phyloP scores from a whole-genome alignment of 2,113 vertebrate genomes.

The Lampris incognitus region DNA sequence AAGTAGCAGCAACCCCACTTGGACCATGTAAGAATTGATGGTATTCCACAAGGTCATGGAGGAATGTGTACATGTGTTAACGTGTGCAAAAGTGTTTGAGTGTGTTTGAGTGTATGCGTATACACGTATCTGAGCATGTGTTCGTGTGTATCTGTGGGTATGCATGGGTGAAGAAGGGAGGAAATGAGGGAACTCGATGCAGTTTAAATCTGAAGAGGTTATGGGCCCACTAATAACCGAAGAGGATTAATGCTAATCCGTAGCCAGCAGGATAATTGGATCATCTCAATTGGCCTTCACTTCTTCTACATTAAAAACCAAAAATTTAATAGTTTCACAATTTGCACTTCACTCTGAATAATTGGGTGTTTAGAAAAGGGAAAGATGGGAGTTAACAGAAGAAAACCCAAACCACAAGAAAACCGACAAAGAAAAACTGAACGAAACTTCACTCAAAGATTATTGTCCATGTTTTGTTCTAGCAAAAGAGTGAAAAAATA shows the following conservation, averaged over 20 bases:
- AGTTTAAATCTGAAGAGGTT: conserved; percentile 57
- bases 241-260: conserved; percentile 78
- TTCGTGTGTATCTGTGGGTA: neutral
- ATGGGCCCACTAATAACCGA: conserved; percentile 69
- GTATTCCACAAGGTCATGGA: conserved; percentile 10
- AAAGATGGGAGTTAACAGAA: neutral
- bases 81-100: neutral
- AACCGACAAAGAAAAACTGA: neutral
- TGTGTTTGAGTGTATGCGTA: conserved; percentile 13
- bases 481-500: neutral
- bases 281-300: conserved; percentile 66
- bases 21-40: conserved; percentile 12
- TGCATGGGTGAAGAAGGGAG: neutral
- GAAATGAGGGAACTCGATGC: conserved; percentile 28
- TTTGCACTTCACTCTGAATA: conserved; percentile 43
- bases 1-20: conserved; percentile 24
- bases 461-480: no score
- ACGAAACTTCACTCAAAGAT: no score
- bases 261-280: conserved; percentile 74
- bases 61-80: neutral
- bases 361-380: conserved; percentile 23
- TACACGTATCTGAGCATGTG: conserved; percentile 2
- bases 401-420: conserved; percentile 7
- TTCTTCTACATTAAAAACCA: conserved; percentile 58
- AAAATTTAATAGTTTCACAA: conserved; percentile 52